Percentiles rank a stretch among this genome's conserved stretches.
These are phyloP conservation scores for Timema cristinae DNA, from an alignment of 2,888 invertebrate genomes.

Conservation along the genomic window DNA sequence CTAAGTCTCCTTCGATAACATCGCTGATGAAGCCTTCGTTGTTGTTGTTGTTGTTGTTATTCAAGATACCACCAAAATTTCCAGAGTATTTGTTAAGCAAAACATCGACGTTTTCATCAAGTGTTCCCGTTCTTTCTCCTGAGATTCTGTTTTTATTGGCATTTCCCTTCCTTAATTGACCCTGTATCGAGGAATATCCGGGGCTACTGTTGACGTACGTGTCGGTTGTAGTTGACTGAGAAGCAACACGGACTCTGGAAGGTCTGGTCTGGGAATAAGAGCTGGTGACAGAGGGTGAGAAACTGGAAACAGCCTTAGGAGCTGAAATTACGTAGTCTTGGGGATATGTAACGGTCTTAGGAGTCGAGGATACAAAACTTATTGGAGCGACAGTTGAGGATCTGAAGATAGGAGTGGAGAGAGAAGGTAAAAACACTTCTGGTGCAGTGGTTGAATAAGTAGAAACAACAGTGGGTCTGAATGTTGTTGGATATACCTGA, in stretches of 20 bases:
- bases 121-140: constrained; percentile 15
- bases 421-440: not conserved
- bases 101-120: constrained; percentile 24
- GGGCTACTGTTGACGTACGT: not conserved
- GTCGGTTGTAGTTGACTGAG: constrained; percentile 1
- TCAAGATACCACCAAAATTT: constrained; percentile 25
- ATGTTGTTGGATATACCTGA: not conserved
- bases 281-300: not conserved
- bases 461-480: not conserved
- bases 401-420: constrained; percentile 6
- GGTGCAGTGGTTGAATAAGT: not conserved
- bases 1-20: constrained; percentile 25
- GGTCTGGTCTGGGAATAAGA: not conserved
- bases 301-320: not conserved
- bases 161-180: not conserved
- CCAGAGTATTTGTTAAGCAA: constrained; percentile 30
- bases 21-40: constrained; percentile 29
- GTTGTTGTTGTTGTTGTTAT: constrained; percentile 16
- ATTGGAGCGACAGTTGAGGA: not conserved
- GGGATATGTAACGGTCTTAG: not conserved
- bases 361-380: not conserved
- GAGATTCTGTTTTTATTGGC: not conserved
- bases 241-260: constrained; percentile 10
- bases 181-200: not conserved
- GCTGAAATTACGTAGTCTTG: not conserved